Percentiles rank a stretch among this genome's conserved stretches.
phyloP scores from a whole-genome alignment of 2,113 vertebrate genomes.

The Eonycteris spelaea region DNA sequence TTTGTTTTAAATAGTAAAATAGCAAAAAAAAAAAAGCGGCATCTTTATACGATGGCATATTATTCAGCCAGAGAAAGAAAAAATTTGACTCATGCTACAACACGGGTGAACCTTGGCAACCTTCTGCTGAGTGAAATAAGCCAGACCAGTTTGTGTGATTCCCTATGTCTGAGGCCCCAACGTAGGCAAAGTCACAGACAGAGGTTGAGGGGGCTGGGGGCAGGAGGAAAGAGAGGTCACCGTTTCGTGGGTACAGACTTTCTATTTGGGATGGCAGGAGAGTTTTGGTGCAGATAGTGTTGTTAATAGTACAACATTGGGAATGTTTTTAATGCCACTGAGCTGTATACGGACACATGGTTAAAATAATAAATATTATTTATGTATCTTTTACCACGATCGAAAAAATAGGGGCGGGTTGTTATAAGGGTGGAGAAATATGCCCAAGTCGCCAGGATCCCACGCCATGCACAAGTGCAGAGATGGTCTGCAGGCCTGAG shows the following conservation, averaged over 20 bases:
- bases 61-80: background rate
- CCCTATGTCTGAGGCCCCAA: background rate
- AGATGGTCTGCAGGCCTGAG: accelerated
- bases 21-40: no score
- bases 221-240: background rate
- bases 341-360: background rate
- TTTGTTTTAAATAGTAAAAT: no score
- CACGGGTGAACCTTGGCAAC: background rate
- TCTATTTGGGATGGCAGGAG: background rate
- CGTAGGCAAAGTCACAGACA: background rate
- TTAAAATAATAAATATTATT: no score
- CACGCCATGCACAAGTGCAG: accelerated
- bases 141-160: background rate
- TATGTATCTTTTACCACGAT: background rate
- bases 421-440: background rate
- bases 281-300: accelerated
- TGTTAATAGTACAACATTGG: accelerated
- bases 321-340: background rate
- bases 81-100: background rate
- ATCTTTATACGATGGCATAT: background rate
- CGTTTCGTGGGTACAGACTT: background rate
- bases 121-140: background rate
- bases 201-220: no score
- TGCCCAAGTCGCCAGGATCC: accelerated
- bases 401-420: background rate